phyloP scores from a whole-genome alignment of 1,140 invertebrate species.

The Plectus sambesii region DNA sequence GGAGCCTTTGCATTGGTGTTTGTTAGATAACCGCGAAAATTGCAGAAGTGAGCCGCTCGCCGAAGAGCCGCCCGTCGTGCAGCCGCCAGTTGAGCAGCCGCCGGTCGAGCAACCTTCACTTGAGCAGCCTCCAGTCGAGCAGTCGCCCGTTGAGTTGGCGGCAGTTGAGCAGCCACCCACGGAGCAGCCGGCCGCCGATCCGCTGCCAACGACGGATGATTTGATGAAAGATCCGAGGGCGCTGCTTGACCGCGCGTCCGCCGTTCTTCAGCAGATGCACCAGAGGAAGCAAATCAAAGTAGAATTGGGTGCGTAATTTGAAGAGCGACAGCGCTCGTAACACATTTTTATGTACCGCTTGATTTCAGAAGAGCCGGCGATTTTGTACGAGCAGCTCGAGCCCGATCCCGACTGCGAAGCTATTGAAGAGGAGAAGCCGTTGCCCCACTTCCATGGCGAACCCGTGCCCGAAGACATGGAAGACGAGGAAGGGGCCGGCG shows the following conservation, averaged over 20 bases:
- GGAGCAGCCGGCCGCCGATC: neutral
- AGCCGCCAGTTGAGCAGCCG: neutral
- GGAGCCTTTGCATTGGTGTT: no score
- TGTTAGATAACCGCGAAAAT: no score
- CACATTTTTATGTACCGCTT: neutral
- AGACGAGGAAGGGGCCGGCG: slow-evolving; percentile 20
- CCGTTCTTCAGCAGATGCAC: neutral
- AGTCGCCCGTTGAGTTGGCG: neutral
- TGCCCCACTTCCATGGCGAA: slow-evolving; percentile 19
- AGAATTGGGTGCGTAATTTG: no score
- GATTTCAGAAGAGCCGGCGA: neutral
- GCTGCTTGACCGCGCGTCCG: slow-evolving; percentile 4
- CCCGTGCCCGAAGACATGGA: slow-evolving; percentile 16
- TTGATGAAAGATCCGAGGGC: slow-evolving; percentile 2
- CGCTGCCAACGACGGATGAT: neutral
- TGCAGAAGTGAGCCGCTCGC: neutral
- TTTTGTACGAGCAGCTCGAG: slow-evolving; percentile 1
- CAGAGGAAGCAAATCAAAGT: no score
- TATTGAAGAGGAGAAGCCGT: slow-evolving; percentile 1
- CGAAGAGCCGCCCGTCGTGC: neutral
- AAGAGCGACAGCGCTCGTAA: neutral
- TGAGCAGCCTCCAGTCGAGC: neutral
- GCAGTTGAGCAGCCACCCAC: neutral
- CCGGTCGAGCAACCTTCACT: neutral
- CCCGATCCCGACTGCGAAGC: neutral